These are phyloP conservation scores for Philaenus spumarius DNA, from an alignment of 1,140 invertebrate genomes.

Conservation along the genomic window DNA sequence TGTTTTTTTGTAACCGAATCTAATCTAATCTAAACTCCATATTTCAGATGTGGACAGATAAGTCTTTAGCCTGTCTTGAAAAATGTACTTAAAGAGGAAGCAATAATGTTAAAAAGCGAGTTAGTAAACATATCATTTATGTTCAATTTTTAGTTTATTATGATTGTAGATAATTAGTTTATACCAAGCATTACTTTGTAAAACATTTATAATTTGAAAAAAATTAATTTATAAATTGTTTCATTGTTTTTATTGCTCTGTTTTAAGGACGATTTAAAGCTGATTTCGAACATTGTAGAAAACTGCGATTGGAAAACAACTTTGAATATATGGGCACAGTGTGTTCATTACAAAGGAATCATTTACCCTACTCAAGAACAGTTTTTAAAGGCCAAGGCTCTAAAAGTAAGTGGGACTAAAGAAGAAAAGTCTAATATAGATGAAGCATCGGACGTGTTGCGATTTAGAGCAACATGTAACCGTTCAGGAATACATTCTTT, in stretches of 20 bases:
- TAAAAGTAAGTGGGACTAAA: conserved; percentile 13
- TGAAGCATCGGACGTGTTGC: conserved; percentile 33
- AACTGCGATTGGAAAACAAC: conserved; percentile 41
- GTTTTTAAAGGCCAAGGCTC: conserved; percentile 8
- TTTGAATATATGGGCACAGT: conserved; percentile 42
- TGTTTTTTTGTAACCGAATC: too few relatives aligned
- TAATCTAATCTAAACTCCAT: too few relatives aligned
- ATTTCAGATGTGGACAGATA: too few relatives aligned
- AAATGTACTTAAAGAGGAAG: too few relatives aligned
- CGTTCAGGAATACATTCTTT: conserved; percentile 48
- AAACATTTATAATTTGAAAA: too few relatives aligned
- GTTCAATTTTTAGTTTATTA: too few relatives aligned
- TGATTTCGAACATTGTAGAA: conserved; percentile 37
- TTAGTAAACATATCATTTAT: too few relatives aligned
- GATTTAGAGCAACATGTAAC: conserved; percentile 50
- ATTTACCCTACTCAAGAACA: conserved; percentile 32
- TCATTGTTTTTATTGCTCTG: conserved; percentile 24
- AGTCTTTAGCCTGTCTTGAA: too few relatives aligned
- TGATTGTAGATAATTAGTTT: too few relatives aligned
- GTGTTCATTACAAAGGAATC: conserved; percentile 38
- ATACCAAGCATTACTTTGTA: too few relatives aligned
- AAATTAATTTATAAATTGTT: too few relatives aligned
- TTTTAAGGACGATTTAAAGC: conserved; percentile 37
- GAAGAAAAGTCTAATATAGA: conserved; percentile 12
- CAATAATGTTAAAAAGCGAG: too few relatives aligned